phyloP scores from a whole-genome alignment of 2,113 vertebrate species.

The Gymnarchus niloticus region DNA sequence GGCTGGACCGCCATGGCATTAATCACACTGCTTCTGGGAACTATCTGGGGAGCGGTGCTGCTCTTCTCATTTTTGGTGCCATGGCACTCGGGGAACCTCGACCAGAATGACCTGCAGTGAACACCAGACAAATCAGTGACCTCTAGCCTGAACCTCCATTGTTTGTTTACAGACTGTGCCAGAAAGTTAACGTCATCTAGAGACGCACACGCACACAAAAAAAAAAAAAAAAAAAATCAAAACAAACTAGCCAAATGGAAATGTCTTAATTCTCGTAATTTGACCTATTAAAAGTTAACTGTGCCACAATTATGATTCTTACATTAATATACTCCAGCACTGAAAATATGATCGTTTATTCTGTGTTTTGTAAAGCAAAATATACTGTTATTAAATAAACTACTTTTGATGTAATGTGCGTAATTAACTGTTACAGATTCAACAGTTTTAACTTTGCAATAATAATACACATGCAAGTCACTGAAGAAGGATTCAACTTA shows the following conservation, averaged over 20 bases:
- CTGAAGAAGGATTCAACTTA: not conserved
- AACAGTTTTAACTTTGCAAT: not conserved
- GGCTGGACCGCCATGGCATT: slow-evolving; percentile 97
- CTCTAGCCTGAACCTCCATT: slow-evolving; percentile 63
- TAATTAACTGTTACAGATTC: not conserved
- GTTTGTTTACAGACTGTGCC: slow-evolving; percentile 51
- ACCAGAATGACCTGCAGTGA: slow-evolving; percentile 77
- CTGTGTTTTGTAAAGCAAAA: not conserved
- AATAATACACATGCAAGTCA: not conserved
- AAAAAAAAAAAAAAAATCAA: slow-evolving; percentile 27
- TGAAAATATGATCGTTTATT: not conserved
- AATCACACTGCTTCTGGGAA: slow-evolving; percentile 95
- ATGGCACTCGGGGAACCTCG: slow-evolving; percentile 67
- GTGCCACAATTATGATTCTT: not conserved
- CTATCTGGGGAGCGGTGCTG: slow-evolving; percentile 73
- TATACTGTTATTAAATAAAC: slow-evolving; percentile 1
- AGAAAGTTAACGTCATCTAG: slow-evolving; percentile 14
- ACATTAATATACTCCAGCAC: not conserved
- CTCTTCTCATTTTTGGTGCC: slow-evolving; percentile 76
- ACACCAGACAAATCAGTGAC: slow-evolving; percentile 87
- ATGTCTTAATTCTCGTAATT: not conserved
- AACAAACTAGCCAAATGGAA: slow-evolving; percentile 12
- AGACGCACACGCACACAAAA: slow-evolving; percentile 17
- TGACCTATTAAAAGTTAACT: slow-evolving; percentile 6
- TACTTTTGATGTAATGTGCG: not conserved